phyloP scores from a whole-genome alignment of 2,113 vertebrate genomes.

The Balaeniceps rex region DNA sequence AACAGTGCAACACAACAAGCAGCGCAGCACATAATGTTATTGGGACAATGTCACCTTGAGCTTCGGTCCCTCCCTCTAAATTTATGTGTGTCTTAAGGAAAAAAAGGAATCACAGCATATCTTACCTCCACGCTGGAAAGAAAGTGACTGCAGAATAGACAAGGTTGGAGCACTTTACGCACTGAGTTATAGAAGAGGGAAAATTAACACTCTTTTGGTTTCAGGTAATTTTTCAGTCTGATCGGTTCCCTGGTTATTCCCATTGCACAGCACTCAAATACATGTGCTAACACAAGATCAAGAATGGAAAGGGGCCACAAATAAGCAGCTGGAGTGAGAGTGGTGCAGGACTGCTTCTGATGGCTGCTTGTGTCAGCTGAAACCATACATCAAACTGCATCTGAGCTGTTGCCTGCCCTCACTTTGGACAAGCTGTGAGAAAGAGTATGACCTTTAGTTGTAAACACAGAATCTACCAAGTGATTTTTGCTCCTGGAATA shows the following conservation, averaged over 20 bases:
- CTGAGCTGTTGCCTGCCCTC: neutral
- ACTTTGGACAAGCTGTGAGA: constrained; percentile 22
- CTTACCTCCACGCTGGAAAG: neutral
- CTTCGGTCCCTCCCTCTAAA: neutral
- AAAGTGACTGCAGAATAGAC: neutral
- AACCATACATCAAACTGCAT: neutral
- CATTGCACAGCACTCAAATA: neutral
- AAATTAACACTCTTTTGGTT: neutral
- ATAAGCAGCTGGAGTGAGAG: neutral
- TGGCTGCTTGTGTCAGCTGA: neutral
- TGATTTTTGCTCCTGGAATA: constrained; percentile 28
- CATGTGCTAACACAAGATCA: neutral
- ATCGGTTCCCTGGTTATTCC: neutral
- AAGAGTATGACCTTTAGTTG: neutral
- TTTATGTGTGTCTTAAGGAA: neutral
- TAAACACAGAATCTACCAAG: constrained; percentile 27
- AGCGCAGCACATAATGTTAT: neutral
- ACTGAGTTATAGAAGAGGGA: neutral
- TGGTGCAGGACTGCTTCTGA: neutral
- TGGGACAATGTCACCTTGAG: neutral
- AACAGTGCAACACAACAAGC: neutral
- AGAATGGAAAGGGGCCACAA: neutral
- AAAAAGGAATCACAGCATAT: neutral
- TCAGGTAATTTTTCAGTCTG: neutral
- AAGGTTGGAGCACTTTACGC: neutral